phyloP scores from a whole-genome alignment of 1,140 invertebrate genomes.

The Macrocentrus cingulum region DNA sequence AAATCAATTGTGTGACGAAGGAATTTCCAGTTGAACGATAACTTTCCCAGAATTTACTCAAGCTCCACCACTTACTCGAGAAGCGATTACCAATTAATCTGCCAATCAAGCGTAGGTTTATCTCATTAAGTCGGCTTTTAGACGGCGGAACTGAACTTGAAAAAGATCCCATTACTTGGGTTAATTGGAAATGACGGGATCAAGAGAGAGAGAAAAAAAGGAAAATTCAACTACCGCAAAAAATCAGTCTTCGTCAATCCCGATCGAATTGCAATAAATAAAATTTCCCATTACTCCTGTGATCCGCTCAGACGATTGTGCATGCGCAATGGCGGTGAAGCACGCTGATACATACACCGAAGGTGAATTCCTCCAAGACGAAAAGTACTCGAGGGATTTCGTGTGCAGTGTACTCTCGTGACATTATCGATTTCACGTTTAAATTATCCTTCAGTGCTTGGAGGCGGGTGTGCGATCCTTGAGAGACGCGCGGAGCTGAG shows the following conservation, averaged over 20 bases:
- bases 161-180: too few relatives aligned
- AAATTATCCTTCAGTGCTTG: slow-evolving; percentile 27
- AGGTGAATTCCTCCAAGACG: slow-evolving; percentile 4
- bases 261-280: too few relatives aligned
- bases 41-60: too few relatives aligned
- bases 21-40: too few relatives aligned
- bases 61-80: too few relatives aligned
- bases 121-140: slow-evolving; percentile 24
- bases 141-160: neutral
- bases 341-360: slow-evolving; percentile 3
- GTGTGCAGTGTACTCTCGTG: slow-evolving; percentile 17
- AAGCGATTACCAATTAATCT: slow-evolving; percentile 32
- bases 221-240: neutral
- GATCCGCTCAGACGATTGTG: too few relatives aligned
- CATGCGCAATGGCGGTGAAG: too few relatives aligned
- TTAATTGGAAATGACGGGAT: too few relatives aligned
- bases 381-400: neutral
- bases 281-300: too few relatives aligned
- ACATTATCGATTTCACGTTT: slow-evolving; percentile 29
- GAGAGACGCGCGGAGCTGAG: slow-evolving; percentile 22
- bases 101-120: slow-evolving; percentile 31
- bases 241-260: neutral
- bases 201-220: too few relatives aligned
- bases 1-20: too few relatives aligned
- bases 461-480: slow-evolving; percentile 6